These are phyloP conservation scores for Columbina picui DNA, from an alignment of 2,113 vertebrate genomes.

Conservation along the genomic window DNA sequence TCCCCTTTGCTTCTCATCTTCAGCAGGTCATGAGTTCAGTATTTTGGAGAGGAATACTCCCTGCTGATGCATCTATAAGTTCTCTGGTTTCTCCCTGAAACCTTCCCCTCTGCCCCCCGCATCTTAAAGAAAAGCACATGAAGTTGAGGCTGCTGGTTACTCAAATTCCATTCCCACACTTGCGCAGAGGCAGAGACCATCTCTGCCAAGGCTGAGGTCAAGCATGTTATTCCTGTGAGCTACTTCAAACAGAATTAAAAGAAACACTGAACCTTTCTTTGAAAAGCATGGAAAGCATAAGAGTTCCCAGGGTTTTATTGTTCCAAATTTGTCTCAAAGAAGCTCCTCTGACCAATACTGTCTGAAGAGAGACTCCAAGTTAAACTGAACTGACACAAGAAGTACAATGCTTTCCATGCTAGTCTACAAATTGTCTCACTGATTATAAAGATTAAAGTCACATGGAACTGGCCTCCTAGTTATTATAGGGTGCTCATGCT, in stretches of 20 bases:
- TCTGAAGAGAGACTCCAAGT: neutral
- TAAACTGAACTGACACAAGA: neutral
- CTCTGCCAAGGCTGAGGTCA: constrained; percentile 58
- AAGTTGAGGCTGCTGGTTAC: neutral
- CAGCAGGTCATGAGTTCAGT: neutral
- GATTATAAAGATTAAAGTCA: neutral
- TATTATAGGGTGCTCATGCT: neutral
- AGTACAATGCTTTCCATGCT: neutral
- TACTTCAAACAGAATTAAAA: constrained; percentile 1
- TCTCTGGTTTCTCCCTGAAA: neutral
- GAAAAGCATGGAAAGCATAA: neutral
- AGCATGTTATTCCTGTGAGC: constrained; percentile 26
- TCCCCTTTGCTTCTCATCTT: neutral
- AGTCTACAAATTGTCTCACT: neutral
- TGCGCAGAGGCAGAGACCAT: neutral
- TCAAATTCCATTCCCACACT: constrained; percentile 60
- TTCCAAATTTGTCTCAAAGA: neutral
- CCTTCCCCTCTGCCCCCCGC: neutral
- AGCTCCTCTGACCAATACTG: neutral
- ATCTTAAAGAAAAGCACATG: constrained; percentile 11
- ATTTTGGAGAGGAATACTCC: neutral
- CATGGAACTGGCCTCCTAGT: neutral
- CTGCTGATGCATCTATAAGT: neutral
- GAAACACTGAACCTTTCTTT: constrained; percentile 7
- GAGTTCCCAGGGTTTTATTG: neutral